Conservation (phyloP, 2,113 vertebrate genomes). For the Spea multiplicata region DNA sequence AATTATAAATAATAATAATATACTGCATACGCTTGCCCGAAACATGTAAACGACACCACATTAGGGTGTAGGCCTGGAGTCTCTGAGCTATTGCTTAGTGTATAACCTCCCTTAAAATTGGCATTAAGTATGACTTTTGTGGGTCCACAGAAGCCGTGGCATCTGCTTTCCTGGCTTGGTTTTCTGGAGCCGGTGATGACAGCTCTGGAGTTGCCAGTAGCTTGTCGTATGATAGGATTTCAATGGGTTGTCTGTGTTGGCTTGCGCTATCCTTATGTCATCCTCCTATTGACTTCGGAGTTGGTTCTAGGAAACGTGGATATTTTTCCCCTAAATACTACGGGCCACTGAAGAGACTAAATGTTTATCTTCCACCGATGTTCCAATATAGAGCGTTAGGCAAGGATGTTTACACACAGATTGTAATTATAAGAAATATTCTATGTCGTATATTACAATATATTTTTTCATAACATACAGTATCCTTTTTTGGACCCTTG, state of each 20-base stretch:
- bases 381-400: not conserved
- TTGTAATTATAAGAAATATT: not conserved
- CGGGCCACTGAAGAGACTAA: constrained; percentile 6
- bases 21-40: no score
- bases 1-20: no score
- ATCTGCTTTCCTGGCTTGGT: constrained; percentile 56
- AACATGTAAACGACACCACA: no score
- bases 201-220: constrained; percentile 56
- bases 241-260: constrained; percentile 47
- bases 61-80: no score
- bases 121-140: not conserved
- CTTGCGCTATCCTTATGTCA: constrained; percentile 48
- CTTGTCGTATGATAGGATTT: constrained; percentile 47
- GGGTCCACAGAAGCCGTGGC: constrained; percentile 20
- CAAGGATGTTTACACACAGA: not conserved
- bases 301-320: constrained; percentile 47
- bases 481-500: not conserved
- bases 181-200: constrained; percentile 48
- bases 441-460: not conserved
- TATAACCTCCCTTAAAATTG: no score
- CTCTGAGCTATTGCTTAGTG: no score
- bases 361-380: not conserved
- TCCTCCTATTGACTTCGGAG: constrained; percentile 49
- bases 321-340: not conserved
- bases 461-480: not conserved